Percentiles rank a stretch among this genome's conserved stretches.
Evolutionary conservation across 2,797 vertebrate species (phyloP).

Genomic region (Sorex maritimensis): DNA sequence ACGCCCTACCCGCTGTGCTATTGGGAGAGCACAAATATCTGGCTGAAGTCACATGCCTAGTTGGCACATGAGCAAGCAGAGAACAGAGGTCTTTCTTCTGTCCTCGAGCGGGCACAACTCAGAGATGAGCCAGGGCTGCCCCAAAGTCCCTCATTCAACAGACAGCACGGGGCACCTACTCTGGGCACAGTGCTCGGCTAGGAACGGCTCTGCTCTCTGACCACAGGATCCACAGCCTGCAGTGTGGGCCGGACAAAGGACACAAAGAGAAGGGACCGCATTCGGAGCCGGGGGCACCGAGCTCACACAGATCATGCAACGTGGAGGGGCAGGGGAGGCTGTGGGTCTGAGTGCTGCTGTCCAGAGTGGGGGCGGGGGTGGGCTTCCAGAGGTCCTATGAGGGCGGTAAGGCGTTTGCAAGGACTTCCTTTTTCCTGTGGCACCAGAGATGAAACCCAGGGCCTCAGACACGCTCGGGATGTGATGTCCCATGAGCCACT

Average conservation of each 20-base stretch:
- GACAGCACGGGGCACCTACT: conserved; percentile 39
- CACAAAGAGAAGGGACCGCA: not conserved
- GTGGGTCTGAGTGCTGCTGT: not conserved
- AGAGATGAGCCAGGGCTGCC: conserved; percentile 1
- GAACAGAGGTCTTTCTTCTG: conserved; percentile 16
- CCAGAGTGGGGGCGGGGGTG: not conserved
- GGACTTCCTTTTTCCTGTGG: no score
- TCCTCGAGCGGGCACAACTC: not conserved
- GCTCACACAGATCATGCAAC: not conserved
- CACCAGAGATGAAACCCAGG: no score
- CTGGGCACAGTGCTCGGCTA: not conserved
- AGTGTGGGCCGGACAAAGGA: not conserved
- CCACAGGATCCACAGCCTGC: not conserved
- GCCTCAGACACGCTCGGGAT: no score
- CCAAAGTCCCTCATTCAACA: not conserved
- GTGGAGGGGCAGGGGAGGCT: not conserved
- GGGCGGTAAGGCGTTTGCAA: no score
- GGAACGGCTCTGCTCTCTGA: not conserved
- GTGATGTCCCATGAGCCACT: no score
- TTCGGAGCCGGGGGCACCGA: not conserved
- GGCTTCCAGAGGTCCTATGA: no score
- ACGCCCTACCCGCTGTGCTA: no score
- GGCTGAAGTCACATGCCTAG: not conserved
- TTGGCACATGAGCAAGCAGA: conserved; percentile 3
- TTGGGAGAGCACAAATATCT: not conserved